Evolutionary conservation across 2,797 vertebrate species (phyloP), one percentile per base, ranked within the genome.

Genomic region (Myiothlypis coronata): DNA sequence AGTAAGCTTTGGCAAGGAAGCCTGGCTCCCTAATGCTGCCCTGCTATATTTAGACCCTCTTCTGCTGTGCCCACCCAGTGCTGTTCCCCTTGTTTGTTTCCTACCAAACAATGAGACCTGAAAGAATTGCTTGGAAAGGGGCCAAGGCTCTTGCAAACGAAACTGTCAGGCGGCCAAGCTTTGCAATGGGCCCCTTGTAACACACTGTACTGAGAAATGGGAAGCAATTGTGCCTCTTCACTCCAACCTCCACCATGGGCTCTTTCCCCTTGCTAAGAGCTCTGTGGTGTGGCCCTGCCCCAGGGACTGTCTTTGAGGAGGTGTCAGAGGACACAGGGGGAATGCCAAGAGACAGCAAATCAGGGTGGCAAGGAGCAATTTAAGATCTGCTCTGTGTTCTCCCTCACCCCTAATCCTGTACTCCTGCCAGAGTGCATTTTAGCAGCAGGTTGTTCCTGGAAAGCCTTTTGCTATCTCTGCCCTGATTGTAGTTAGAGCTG

Each of bases 21-120:
- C 83, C 94, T 95, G 95, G 90, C 95, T 97, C 87, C 89, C 61
- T 89, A 61, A 61, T n/a, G 82, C 89, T 94, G 79, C 85, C 92
- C 90, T 87, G 70, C 96, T 97, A 97, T 96, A 95, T 97, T 97
- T 97, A 97, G 96, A 64, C 32, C 55, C 82, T 95, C 70, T 92
- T 95, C 70, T 95, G 74, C 93, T 95, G 96, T 97, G 96, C 96
- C 94, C 96, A 97, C 97, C 96, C 97, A 97, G 89, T 70, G 83
- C 96, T 96, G 94, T 97, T 97, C 96, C 85, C 82, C 93, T 96
- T 97, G 97, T 97, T 97, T 97, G 91, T 93, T 97, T 97, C 96
- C 96, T 97, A 92, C 92, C 83, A 96, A 96, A 97, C 96, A 97
- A 97, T 97, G 94, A 97, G 94, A 95, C 94, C 93, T 97, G 95